phyloP scores from a whole-genome alignment of 2,113 vertebrate genomes.

The human region DNA sequence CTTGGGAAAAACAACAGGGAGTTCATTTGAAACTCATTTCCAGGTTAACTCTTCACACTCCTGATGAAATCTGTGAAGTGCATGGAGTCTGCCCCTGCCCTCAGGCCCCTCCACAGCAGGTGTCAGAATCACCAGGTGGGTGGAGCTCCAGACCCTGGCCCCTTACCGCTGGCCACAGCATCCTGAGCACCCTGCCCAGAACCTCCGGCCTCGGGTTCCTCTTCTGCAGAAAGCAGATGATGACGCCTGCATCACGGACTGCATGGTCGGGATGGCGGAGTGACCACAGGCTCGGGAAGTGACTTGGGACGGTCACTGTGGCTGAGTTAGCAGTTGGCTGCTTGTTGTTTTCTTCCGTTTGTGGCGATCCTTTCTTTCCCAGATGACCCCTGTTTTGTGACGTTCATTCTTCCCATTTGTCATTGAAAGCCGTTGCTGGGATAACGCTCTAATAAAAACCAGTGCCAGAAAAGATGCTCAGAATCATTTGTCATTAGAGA shows the following conservation, averaged over 20 bases:
- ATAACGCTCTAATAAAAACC: not conserved
- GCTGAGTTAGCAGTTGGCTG: fast-evolving
- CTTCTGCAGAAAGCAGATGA: not conserved
- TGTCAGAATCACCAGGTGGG: not conserved
- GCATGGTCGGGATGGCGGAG: not conserved
- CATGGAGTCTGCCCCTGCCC: not conserved
- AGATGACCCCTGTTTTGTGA: not conserved
- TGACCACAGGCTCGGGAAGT: not conserved
- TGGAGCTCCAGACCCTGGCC: not conserved
- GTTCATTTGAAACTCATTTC: not conserved
- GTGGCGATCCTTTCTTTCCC: not conserved
- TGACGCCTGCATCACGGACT: not conserved
- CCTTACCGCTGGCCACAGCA: not conserved
- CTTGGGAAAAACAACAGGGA: not conserved
- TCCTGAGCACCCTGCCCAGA: not conserved
- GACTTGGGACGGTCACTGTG: not conserved
- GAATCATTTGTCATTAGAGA: not conserved
- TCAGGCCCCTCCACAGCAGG: fast-evolving
- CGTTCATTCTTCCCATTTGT: not conserved
- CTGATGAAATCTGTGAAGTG: not conserved
- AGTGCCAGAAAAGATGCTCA: not conserved
- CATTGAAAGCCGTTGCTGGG: not conserved
- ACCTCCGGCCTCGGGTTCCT: not conserved
- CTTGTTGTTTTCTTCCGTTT: not conserved
- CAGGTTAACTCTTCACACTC: not conserved